Percentiles rank a stretch among this genome's conserved stretches.
Evolutionary conservation across 2,113 vertebrate species (phyloP).

Genomic region (Callionymus lyra): DNA sequence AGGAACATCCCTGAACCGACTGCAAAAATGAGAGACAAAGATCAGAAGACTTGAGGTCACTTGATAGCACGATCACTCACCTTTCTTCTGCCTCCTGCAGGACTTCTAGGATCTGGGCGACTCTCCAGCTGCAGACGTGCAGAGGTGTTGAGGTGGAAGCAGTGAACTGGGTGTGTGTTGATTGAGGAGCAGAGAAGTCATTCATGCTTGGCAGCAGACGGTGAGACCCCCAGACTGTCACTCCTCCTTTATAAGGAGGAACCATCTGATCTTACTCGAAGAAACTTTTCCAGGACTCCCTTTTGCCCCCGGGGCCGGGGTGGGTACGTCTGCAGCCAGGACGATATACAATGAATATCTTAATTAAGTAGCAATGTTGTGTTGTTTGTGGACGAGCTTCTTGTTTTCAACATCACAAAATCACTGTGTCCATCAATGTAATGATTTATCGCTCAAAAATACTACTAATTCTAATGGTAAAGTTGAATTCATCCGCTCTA

Average conservation of each 20-base stretch:
- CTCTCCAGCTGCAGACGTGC: neutral
- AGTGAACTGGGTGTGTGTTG: too few species aligned
- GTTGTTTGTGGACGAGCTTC: too few species aligned
- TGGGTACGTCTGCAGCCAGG: constrained; percentile 10
- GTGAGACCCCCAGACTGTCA: constrained; percentile 28
- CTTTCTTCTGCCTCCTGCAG: neutral
- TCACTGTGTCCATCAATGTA: too few species aligned
- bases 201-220: constrained; percentile 32
- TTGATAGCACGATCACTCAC: neutral
- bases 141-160: neutral
- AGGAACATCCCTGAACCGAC: constrained; percentile 58
- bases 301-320: constrained; percentile 29
- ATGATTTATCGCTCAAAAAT: too few species aligned
- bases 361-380: too few species aligned
- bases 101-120: too few species aligned
- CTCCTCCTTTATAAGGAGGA: constrained; percentile 66
- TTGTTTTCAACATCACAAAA: too few species aligned
- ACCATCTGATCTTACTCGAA: constrained; percentile 25
- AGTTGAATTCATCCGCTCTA: too few species aligned
- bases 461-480: too few species aligned
- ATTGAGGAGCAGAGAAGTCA: constrained; percentile 12
- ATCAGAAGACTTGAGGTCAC: neutral
- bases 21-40: neutral
- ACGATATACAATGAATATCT: neutral
- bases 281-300: constrained; percentile 30